phyloP scores from a whole-genome alignment of 2,113 vertebrate genomes.

The Cairina moschata region DNA sequence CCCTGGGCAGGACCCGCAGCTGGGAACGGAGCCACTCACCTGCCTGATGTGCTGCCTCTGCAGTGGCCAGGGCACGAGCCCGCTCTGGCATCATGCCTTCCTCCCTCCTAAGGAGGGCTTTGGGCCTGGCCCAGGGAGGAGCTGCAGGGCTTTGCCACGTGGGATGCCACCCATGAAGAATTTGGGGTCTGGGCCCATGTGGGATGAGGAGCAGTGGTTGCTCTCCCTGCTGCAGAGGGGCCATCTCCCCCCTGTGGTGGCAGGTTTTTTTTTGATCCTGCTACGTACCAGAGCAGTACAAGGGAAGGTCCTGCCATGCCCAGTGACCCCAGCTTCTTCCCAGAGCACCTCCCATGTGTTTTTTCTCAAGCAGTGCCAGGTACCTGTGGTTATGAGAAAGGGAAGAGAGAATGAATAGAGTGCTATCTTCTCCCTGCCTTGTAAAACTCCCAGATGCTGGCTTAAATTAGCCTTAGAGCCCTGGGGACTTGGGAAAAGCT shows the following conservation, averaged over 20 bases:
- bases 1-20: too few species aligned
- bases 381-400: background rate
- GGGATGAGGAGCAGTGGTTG: background rate
- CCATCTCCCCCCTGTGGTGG: accelerated
- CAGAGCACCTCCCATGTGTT: background rate
- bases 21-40: too few species aligned
- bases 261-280: background rate
- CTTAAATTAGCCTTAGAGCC: background rate
- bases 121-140: too few species aligned
- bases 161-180: too few species aligned
- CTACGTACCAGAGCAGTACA: background rate
- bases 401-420: background rate
- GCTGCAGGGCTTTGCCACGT: too few species aligned
- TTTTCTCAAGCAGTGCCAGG: background rate
- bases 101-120: too few species aligned
- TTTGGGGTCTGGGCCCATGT: background rate
- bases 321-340: background rate
- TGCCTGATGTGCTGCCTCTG: too few species aligned
- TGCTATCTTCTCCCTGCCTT: background rate
- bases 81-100: too few species aligned
- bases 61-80: too few species aligned
- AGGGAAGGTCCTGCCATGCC: background rate
- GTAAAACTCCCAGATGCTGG: background rate
- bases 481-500: background rate
- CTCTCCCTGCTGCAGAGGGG: background rate